Base-by-base conservation (phyloP, 2,888 invertebrate species). In the Synanthedon myopaeformis region DNA sequence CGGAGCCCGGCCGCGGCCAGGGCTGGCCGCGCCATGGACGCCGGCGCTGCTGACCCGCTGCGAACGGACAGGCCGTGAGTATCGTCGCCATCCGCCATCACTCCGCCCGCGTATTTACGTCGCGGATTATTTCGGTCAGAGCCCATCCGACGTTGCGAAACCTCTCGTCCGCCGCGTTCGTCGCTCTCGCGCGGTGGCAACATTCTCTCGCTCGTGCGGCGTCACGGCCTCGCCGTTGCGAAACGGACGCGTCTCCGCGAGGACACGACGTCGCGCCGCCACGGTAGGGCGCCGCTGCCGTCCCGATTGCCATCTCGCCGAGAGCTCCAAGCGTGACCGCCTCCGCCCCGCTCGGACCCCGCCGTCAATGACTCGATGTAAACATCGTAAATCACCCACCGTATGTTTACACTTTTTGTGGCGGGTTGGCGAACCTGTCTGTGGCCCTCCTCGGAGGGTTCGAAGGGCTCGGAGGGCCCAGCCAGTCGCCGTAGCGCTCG, bases 31-130 rank as follows among this genome's bases (percentile, higher is more conserved):
- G 84, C 84, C 79, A 79, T 83, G 76, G 82, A 88, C 78, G 85
- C 79, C 85, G 85, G 76, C 71, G 76, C 83, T 76, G 82, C 81
- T 72, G 84, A 84, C 76, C 84, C 84, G 78, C 82, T 83, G 73
- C 80, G 79, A 76, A 78, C 76, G 76, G 84, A 80, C 82, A 84
- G 87, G 88, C 88, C 85, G 88, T 83, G 82, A 87, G 88, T 88
- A 88, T 63, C 61, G 57, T 54, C 62, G 64, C 67, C 66, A 59
- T 67, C 64, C 65, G 68, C 64, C 66, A 61, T 61, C 63, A 62
- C 63, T 65, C 68, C 71, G 69, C 67, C 68, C 70, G 71, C 70
- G 70, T 66, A 54, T 72, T 70, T 72, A 73, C 75, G 78, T 71
- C 73, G 71, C 71, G 74, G 77, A 79, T 77, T 82, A 85, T 84